A percentile compares a stretch with the other conserved stretches of the same genome.
Evolutionary conservation across 1,140 invertebrate species (phyloP).

Genomic region (Cydia strobilella): DNA sequence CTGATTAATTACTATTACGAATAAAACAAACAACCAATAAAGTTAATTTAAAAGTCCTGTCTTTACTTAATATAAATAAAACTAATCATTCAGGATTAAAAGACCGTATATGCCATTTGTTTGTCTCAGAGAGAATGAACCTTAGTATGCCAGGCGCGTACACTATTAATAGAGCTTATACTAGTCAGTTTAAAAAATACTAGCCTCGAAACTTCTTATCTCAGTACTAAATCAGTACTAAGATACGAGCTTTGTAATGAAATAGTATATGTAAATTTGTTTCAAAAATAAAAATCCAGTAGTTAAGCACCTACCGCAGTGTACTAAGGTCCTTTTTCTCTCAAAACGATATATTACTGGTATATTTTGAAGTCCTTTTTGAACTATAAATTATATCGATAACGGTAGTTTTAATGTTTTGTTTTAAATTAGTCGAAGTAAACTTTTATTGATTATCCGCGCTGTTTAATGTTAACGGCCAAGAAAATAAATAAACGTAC

Average conservation of each 20-base stretch:
- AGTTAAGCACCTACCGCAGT: not conserved
- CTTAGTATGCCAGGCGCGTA: too few species aligned
- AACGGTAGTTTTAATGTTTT: not conserved
- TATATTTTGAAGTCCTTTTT: not conserved
- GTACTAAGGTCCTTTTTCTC: not conserved
- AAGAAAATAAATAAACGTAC: not conserved
- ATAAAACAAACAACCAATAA: not conserved
- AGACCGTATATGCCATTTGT: too few species aligned
- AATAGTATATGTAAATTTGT: too few species aligned
- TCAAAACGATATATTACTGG: not conserved
- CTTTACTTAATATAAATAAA: not conserved
- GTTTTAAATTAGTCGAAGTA: conserved; percentile 5
- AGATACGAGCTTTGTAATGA: not conserved
- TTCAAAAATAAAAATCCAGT: too few species aligned
- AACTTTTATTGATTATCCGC: not conserved
- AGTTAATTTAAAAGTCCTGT: not conserved
- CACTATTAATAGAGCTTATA: too few species aligned
- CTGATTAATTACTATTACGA: not conserved
- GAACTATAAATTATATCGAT: not conserved
- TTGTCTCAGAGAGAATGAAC: too few species aligned
- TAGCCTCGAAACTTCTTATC: too few species aligned
- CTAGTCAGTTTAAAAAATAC: too few species aligned
- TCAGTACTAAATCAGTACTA: not conserved
- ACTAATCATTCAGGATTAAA: too few species aligned
- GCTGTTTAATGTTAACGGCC: not conserved